These are phyloP conservation scores for Lepidotrigona ventralis DNA, from an alignment of 1,140 invertebrate species.

Conservation along the genomic window DNA sequence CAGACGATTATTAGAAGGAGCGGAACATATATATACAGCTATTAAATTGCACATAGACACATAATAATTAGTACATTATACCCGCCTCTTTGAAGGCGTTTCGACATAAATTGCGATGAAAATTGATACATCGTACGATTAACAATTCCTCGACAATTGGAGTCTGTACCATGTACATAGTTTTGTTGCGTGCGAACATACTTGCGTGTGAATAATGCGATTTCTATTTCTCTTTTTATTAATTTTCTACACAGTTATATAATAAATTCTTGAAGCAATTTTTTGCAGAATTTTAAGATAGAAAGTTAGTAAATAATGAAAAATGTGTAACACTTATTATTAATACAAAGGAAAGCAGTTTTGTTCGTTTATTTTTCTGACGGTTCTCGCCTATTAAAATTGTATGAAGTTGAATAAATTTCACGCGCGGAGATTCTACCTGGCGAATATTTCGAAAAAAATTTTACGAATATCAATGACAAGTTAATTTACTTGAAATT, in stretches of 20 bases:
- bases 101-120: slow-evolving; percentile 17
- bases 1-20: neutral
- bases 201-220: neutral
- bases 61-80: slow-evolving; percentile 15
- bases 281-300: no score
- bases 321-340: no score
- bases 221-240: neutral
- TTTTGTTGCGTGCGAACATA: neutral
- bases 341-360: no score
- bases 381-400: no score
- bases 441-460: no score
- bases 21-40: neutral
- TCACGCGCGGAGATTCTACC: no score
- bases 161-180: neutral
- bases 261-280: no score
- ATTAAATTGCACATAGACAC: neutral
- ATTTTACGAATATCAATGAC: no score
- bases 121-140: neutral
- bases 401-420: no score
- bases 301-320: no score
- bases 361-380: no score
- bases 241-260: neutral
- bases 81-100: neutral
- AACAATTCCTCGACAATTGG: slow-evolving; percentile 19
- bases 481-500: no score